Evolutionary conservation across 2,797 vertebrate genomes (phyloP).

Genomic region (Notoglanidium macrostoma): DNA sequence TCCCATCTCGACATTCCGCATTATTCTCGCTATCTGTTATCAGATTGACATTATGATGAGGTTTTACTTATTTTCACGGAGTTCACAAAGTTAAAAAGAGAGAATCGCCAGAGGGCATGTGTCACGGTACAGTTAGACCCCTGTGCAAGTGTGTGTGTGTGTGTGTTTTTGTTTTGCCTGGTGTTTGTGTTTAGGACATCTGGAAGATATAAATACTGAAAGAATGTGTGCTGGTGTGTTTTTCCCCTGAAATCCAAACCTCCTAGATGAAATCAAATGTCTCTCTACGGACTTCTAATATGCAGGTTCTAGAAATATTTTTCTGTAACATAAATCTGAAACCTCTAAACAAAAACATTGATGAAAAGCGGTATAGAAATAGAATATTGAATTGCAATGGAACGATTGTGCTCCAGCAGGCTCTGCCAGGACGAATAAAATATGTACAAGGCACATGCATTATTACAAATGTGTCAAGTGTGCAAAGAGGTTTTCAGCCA

Average conservation of each 20-base stretch:
- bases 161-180: conserved; percentile 6
- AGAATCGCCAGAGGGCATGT: conserved; percentile 4
- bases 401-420: not conserved
- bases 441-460: not conserved
- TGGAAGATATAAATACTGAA: conserved; percentile 22
- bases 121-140: conserved; percentile 10
- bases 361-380: not conserved
- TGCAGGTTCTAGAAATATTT: not conserved
- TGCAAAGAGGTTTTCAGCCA: not conserved
- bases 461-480: not conserved
- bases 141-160: not conserved
- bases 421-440: not conserved
- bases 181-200: conserved; percentile 12
- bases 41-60: conserved; percentile 28
- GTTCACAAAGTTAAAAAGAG: conserved; percentile 23
- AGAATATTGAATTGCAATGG: not conserved
- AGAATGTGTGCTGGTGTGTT: not conserved
- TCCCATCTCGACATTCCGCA: not conserved
- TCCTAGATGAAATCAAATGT: conserved; percentile 1
- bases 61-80: conserved; percentile 27
- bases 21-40: conserved; percentile 21
- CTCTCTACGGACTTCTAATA: not conserved
- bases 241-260: not conserved
- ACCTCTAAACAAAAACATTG: not conserved
- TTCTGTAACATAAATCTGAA: not conserved